These are phyloP conservation scores for Plagodis dolabraria DNA, from an alignment of 2,888 invertebrate genomes.

Conservation along the genomic window DNA sequence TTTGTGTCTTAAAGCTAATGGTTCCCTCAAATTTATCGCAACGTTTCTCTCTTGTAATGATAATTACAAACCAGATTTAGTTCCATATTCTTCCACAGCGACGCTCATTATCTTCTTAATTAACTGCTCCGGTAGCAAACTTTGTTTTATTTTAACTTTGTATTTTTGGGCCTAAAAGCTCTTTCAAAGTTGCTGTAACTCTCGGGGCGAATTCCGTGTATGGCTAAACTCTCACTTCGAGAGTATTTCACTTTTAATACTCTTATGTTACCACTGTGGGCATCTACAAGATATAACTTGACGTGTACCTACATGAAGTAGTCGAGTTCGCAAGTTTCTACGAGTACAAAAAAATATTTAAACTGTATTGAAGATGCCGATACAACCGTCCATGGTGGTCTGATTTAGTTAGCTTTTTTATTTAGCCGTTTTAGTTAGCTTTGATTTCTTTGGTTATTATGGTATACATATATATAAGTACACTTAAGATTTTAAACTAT, in stretches of 20 bases:
- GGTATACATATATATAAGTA: too few relatives aligned
- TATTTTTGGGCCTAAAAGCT: slow-evolving; percentile 26
- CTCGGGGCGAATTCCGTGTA: slow-evolving; percentile 16
- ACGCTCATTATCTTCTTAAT: slow-evolving; percentile 34
- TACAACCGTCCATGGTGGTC: too few relatives aligned
- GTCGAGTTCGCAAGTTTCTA: not conserved
- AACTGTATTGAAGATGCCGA: too few relatives aligned
- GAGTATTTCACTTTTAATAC: slow-evolving; percentile 12
- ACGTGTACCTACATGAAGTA: slow-evolving; percentile 1
- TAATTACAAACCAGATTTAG: slow-evolving; percentile 9
- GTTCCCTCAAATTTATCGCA: not conserved
- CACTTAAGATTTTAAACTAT: too few relatives aligned
- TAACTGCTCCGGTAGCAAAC: slow-evolving; percentile 25
- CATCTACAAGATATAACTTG: slow-evolving; percentile 4
- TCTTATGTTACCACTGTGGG: not conserved
- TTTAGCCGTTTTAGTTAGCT: too few relatives aligned
- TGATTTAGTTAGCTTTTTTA: too few relatives aligned
- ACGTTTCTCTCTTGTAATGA: not conserved
- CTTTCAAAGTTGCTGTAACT: slow-evolving; percentile 25
- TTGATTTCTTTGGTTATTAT: too few relatives aligned
- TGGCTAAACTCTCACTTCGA: slow-evolving; percentile 10
- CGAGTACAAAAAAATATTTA: too few relatives aligned
- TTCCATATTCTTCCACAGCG: slow-evolving; percentile 6
- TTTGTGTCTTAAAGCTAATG: too few relatives aligned
- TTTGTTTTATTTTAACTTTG: slow-evolving; percentile 23